These are phyloP conservation scores for Myotis pilosus DNA, from an alignment of 2,797 vertebrate genomes.

Conservation along the genomic window DNA sequence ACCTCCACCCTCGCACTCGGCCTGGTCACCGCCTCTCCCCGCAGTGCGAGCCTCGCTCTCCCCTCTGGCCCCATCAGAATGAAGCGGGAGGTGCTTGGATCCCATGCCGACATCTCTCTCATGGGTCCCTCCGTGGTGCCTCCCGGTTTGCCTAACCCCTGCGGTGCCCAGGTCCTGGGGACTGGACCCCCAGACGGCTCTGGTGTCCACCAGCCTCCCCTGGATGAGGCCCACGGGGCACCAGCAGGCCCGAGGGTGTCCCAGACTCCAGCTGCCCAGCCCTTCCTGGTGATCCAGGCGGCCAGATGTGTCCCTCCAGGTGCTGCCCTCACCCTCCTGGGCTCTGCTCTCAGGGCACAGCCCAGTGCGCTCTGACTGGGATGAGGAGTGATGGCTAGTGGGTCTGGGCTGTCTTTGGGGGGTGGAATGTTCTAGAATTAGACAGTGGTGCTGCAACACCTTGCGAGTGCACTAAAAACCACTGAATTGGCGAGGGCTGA, in stretches of 20 bases:
- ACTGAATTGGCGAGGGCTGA: fast-evolving
- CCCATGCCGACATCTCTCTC: fast-evolving
- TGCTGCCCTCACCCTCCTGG: too few relatives aligned
- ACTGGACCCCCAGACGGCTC: not conserved
- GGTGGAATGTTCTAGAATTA: not conserved
- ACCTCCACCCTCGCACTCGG: not conserved
- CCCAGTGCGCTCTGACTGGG: too few relatives aligned
- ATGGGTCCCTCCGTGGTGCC: not conserved
- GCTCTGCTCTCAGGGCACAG: too few relatives aligned
- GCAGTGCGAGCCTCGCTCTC: not conserved
- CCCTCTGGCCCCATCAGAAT: fast-evolving
- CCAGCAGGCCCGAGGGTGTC: not conserved
- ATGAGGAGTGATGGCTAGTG: not conserved
- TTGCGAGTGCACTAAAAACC: not conserved
- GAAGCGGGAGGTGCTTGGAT: not conserved
- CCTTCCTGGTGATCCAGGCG: too few relatives aligned
- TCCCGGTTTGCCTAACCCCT: not conserved
- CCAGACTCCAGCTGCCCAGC: not conserved
- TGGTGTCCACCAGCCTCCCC: too few relatives aligned
- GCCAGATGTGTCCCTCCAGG: too few relatives aligned
- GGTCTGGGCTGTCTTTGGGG: not conserved
- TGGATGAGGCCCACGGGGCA: not conserved
- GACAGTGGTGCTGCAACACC: not conserved
- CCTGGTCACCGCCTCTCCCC: not conserved
- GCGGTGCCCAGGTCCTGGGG: not conserved